phyloP scores from a whole-genome alignment of 1,140 invertebrate genomes.

The Phymorhynchus buccinoides region DNA sequence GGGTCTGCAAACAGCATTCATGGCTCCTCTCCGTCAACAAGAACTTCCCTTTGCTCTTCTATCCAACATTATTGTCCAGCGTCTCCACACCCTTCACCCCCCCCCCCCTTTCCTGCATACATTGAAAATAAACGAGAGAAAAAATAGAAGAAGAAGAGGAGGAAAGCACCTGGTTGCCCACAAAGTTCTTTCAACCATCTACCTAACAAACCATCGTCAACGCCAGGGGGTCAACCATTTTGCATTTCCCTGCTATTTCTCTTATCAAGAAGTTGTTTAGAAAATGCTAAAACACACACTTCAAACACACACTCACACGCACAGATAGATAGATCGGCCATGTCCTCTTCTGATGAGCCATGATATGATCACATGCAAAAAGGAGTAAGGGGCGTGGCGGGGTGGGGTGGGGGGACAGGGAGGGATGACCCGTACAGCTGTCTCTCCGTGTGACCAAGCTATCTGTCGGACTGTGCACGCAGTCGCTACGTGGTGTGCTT shows the following conservation, averaged over 20 bases:
- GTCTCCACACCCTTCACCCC: not conserved
- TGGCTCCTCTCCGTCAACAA: no score
- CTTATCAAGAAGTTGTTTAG: not conserved
- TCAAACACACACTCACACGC: not conserved
- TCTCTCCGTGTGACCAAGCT: conserved; percentile 29
- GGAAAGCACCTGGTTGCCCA: not conserved
- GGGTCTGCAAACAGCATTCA: no score
- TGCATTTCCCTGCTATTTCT: not conserved
- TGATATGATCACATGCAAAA: conserved; percentile 8
- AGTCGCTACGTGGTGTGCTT: conserved; percentile 27
- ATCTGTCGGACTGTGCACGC: conserved; percentile 32
- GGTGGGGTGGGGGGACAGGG: not conserved
- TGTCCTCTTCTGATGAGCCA: not conserved
- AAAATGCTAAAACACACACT: not conserved
- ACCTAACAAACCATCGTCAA: not conserved
- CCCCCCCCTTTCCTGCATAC: not conserved
- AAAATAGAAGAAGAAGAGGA: not conserved
- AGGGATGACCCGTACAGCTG: conserved; percentile 23
- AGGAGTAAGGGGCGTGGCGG: no score
- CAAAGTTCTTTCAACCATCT: not conserved
- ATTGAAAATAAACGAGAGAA: not conserved
- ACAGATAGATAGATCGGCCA: not conserved
- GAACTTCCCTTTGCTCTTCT: not conserved
- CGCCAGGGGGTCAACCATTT: not conserved
- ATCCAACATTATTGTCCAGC: not conserved